phyloP scores from a whole-genome alignment of 2,113 vertebrate genomes.

The Nothobranchius furzeri region DNA sequence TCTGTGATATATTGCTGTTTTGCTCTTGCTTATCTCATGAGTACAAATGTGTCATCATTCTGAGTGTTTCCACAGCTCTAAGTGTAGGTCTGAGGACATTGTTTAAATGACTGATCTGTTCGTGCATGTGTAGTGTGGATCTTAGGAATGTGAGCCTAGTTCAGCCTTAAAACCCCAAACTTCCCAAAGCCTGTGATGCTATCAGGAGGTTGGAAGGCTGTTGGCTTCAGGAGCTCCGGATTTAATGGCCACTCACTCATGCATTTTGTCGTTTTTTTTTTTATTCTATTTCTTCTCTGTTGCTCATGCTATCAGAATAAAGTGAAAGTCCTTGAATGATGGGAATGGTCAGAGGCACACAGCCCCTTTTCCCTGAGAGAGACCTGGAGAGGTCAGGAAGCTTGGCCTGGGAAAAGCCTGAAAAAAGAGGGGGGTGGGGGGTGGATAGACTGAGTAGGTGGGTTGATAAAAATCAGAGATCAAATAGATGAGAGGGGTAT shows the following conservation, averaged over 20 bases:
- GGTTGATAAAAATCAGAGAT: slow-evolving; percentile 40
- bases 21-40: slow-evolving; percentile 20
- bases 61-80: background rate
- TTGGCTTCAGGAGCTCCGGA: slow-evolving; percentile 53
- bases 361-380: slow-evolving; percentile 64
- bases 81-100: slow-evolving; percentile 26
- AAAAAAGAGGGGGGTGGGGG: slow-evolving; percentile 44
- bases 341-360: slow-evolving; percentile 66
- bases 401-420: slow-evolving; percentile 76
- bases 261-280: slow-evolving; percentile 28
- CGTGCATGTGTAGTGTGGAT: slow-evolving; percentile 21
- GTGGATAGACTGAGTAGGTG: slow-evolving; percentile 33
- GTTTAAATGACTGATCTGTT: slow-evolving; percentile 34
- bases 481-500: background rate
- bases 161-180: slow-evolving; percentile 27
- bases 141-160: slow-evolving; percentile 41
- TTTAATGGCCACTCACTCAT: background rate
- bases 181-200: slow-evolving; percentile 57
- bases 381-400: slow-evolving; percentile 70
- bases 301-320: slow-evolving; percentile 57
- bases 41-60: background rate
- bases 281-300: slow-evolving; percentile 45
- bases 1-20: slow-evolving; percentile 28
- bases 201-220: slow-evolving; percentile 58
- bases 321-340: slow-evolving; percentile 63